Evolutionary conservation across 1,140 invertebrate species (phyloP).

Genomic region (Apis laboriosa): DNA sequence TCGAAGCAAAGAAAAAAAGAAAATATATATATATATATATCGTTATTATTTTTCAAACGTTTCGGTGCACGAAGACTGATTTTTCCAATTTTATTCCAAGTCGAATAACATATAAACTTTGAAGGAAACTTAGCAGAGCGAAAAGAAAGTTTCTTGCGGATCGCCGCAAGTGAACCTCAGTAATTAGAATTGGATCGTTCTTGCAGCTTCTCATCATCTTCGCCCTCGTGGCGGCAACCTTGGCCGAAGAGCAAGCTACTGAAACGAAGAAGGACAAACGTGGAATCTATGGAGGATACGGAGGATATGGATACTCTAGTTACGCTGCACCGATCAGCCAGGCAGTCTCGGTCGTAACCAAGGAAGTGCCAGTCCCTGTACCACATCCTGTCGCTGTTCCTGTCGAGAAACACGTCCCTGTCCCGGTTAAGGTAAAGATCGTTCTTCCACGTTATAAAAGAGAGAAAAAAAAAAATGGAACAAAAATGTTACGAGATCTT

Average conservation of each 20-base stretch:
- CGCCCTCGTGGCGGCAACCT: slow-evolving; percentile 69
- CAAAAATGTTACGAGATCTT: no score
- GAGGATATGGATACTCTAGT: neutral
- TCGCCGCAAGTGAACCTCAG: neutral
- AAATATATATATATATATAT: no score
- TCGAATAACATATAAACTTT: no score
- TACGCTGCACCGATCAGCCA: neutral
- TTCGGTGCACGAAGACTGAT: neutral
- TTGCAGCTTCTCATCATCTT: slow-evolving; percentile 67
- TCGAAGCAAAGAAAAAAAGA: no score
- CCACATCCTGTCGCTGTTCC: slow-evolving; percentile 73
- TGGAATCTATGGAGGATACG: slow-evolving; percentile 73
- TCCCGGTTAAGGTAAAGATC: slow-evolving; percentile 72
- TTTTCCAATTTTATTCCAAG: neutral
- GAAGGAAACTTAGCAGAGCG: neutral
- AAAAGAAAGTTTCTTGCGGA: neutral
- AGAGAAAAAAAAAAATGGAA: no score
- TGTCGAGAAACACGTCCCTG: slow-evolving; percentile 74
- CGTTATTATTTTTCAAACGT: neutral
- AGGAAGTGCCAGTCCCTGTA: slow-evolving; percentile 75
- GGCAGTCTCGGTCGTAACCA: slow-evolving; percentile 69
- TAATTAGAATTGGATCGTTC: neutral
- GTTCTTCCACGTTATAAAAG: neutral
- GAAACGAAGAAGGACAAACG: slow-evolving; percentile 71
- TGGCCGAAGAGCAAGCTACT: slow-evolving; percentile 60